These are phyloP conservation scores for Ametastegia equiseti DNA, from an alignment of 2,888 invertebrate genomes.

Conservation along the genomic window DNA sequence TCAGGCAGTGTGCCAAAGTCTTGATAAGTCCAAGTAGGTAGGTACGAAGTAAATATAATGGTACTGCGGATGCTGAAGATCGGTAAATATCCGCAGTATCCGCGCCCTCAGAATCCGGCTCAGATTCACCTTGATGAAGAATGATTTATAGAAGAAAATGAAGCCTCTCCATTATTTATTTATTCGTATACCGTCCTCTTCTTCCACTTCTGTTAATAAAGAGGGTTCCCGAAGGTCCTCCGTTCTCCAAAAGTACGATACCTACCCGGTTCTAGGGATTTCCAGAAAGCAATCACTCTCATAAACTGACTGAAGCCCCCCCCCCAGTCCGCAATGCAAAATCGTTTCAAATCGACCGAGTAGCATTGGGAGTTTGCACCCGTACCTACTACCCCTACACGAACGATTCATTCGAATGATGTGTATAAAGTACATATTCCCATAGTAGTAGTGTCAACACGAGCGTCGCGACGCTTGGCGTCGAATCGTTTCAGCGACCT, in stretches of 20 bases:
- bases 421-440: no score
- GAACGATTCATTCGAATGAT: no score
- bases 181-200: not conserved
- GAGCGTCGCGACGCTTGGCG: no score
- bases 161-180: not conserved
- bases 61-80: not conserved
- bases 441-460: no score
- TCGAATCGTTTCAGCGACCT: no score
- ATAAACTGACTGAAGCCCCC: constrained; percentile 36
- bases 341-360: constrained; percentile 34
- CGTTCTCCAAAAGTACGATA: not conserved
- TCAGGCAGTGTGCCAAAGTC: constrained; percentile 6
- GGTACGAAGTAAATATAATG: not conserved
- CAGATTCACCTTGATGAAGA: no score
- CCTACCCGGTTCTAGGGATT: constrained; percentile 10
- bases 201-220: not conserved
- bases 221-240: no score
- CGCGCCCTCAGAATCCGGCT: no score
- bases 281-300: constrained; percentile 31
- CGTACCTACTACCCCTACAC: not conserved
- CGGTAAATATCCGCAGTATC: not conserved
- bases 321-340: not conserved
- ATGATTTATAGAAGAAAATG: not conserved
- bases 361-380: constrained; percentile 17
- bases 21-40: constrained; percentile 2